Evolutionary conservation across 2,888 invertebrate species (phyloP).

Genomic region (Mantis religiosa): DNA sequence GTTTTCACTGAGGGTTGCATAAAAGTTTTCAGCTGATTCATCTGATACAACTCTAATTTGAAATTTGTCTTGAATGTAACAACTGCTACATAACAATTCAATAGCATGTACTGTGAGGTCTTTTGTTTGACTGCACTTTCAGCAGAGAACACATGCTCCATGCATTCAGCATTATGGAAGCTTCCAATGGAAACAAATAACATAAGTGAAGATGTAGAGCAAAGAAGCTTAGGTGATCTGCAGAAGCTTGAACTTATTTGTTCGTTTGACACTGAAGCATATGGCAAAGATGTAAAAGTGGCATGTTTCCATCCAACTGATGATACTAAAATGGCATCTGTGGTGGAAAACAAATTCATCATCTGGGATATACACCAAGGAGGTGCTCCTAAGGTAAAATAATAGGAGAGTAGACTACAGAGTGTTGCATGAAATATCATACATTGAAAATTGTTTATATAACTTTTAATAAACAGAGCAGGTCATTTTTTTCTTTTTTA

Average conservation of each 20-base stretch:
- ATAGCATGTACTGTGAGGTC: too few relatives aligned
- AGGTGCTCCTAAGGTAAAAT: slow-evolving; percentile 39
- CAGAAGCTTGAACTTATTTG: slow-evolving; percentile 45
- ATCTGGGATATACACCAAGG: slow-evolving; percentile 69
- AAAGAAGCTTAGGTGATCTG: slow-evolving; percentile 9
- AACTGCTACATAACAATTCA: too few relatives aligned
- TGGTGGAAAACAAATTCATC: slow-evolving; percentile 71
- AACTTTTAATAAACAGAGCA: too few relatives aligned
- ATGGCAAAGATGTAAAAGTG: slow-evolving; percentile 70
- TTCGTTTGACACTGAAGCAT: slow-evolving; percentile 47
- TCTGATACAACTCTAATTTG: too few relatives aligned
- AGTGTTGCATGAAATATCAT: too few relatives aligned
- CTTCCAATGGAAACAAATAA: slow-evolving; percentile 28
- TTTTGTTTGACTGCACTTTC: neutral
- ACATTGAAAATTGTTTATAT: too few relatives aligned
- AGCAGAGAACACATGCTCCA: slow-evolving; percentile 42
- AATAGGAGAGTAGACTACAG: neutral
- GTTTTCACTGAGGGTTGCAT: too few relatives aligned
- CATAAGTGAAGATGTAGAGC: slow-evolving; percentile 24
- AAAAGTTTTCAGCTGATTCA: too few relatives aligned
- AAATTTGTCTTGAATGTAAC: too few relatives aligned
- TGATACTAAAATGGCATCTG: slow-evolving; percentile 63
- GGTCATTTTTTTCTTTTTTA: too few relatives aligned
- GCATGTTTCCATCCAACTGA: slow-evolving; percentile 87
- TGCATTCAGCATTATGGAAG: slow-evolving; percentile 44